Percentiles rank a stretch among this genome's conserved stretches.
These are phyloP conservation scores for Eupleurogrammus muticus DNA, from an alignment of 2,797 vertebrate genomes.

Conservation along the genomic window DNA sequence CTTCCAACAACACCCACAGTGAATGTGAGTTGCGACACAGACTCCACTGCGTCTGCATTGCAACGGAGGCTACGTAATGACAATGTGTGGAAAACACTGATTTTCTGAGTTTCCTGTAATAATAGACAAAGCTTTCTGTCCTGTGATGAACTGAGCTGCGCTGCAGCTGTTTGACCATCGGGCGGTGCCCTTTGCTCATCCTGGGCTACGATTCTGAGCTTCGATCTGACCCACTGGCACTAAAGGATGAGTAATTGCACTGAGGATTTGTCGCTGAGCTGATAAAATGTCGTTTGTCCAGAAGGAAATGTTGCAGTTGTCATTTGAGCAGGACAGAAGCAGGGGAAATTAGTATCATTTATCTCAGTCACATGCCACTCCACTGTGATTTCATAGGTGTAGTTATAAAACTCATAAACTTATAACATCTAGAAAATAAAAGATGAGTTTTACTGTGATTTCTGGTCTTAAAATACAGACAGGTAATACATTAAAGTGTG, in stretches of 20 bases:
- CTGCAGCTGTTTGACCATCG: conserved; percentile 44
- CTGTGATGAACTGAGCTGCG: conserved; percentile 26
- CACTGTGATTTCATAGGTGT: neutral
- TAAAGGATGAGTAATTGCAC: neutral
- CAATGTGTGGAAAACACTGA: neutral
- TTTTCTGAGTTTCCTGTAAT: neutral
- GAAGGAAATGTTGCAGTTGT: neutral
- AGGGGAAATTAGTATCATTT: neutral
- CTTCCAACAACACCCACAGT: neutral
- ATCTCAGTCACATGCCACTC: conserved; percentile 1
- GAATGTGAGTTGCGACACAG: neutral
- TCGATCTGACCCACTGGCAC: neutral
- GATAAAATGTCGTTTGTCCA: neutral
- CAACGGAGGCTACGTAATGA: neutral
- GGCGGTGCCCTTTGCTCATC: conserved; percentile 24
- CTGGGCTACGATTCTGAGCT: neutral
- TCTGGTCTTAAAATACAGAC: no score
- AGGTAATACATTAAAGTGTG: no score
- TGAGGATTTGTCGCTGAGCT: neutral
- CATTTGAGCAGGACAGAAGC: neutral
- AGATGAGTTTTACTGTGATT: no score
- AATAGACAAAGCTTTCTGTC: neutral
- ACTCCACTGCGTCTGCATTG: neutral
- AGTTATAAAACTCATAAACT: neutral
- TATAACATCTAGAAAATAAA: neutral